Base-by-base conservation (phyloP, 2,113 vertebrate genomes). In the Picathartes gymnocephalus region DNA sequence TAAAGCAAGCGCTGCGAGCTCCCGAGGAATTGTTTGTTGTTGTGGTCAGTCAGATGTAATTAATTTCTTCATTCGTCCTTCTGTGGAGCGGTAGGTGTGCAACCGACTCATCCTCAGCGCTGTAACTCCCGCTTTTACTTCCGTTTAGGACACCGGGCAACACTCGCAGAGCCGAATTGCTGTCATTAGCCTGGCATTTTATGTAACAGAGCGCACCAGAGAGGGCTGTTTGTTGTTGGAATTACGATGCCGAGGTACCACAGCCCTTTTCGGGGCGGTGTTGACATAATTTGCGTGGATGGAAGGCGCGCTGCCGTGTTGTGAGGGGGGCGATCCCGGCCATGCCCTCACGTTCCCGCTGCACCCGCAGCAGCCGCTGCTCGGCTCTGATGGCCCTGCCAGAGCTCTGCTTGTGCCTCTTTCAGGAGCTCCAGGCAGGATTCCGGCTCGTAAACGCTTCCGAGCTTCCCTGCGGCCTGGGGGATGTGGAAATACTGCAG, bases 271-370 rank as follows among this genome's bases (percentile, higher is more conserved):
- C 33, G 35, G 60, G 77, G 64, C 44, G 64, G n/a, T 18, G 6
- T 81, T 92, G 62, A 37, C 5, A 4, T 40, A 27, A 78, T 47
- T 60, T 6, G 33, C 56, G n/a, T 86, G 68, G 30, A 40, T n/a
- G n/a, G n/a, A n/a, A n/a, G n/a, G n/a, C n/a, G n/a, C n/a, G n/a
- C n/a, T n/a, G n/a, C n/a, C n/a, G n/a, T n/a, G n/a, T n/a, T n/a
- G n/a, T n/a, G n/a, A n/a, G n/a, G n/a, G n/a, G n/a, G n/a, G n/a
- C n/a, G n/a, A n/a, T n/a, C n/a, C n/a, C n/a, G n/a, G n/a, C n/a
- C n/a, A n/a, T n/a, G n/a, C n/a, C n/a, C n/a, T n/a, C 10, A 0
- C 9, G 0, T 51, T 74, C 14, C 7, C 10, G 1, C 14, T 5
- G 40, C 6, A 14, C 17, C 54, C 1, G 0, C 62, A 28, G 22